Base-by-base conservation (phyloP, 1,140 invertebrate genomes). In the Lucilia cuprina region DNA sequence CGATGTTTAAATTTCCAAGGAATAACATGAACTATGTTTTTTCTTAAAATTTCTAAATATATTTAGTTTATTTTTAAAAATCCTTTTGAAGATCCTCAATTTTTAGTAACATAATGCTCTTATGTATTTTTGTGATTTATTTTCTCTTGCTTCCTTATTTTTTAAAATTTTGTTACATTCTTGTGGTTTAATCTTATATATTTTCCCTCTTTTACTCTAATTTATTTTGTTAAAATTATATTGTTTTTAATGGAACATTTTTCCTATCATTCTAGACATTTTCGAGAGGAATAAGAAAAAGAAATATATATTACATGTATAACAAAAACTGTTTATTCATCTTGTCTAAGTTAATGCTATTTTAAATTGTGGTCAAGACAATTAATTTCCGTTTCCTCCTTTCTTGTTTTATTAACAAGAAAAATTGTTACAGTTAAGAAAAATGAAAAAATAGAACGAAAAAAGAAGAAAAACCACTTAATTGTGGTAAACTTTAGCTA, bases 331-430 rank as follows among this genome's bases (percentile, higher is more conserved):
- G 50, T n/a, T 60, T 60, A n/a, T n/a, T 60, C 50, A 14, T 60
- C 50, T 60, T 14, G 5, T 60, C 50, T 14, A 17, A 60, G 50
- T 60, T 60, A 60, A 60, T 60, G 50, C 50, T 5, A 60, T 60
- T 60, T 60, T 60, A 60, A 60, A 60, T 60, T 60, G 50, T 60
- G 50, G 50, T 60, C 50, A 60, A 60, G 50, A 60, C 50, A 60
- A 60, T 60, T 60, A 60, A 60, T 60, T 60, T 60, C 50, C 50
- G 50, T 60, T 60, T 60, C 50, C 50, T 60, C 50, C 50, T 60
- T 60, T 60, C 50, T 60, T 60, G 50, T 60, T 60, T 60, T 60
- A 60, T 60, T 60, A 60, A 60, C 50, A 60, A 60, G 50, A 60
- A 60, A 60, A 60, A 60, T 60, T 60, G 50, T 60, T 60, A 60